These are phyloP conservation scores for Macrobrachium nipponense DNA, from an alignment of 1,140 invertebrate species.

Conservation along the genomic window DNA sequence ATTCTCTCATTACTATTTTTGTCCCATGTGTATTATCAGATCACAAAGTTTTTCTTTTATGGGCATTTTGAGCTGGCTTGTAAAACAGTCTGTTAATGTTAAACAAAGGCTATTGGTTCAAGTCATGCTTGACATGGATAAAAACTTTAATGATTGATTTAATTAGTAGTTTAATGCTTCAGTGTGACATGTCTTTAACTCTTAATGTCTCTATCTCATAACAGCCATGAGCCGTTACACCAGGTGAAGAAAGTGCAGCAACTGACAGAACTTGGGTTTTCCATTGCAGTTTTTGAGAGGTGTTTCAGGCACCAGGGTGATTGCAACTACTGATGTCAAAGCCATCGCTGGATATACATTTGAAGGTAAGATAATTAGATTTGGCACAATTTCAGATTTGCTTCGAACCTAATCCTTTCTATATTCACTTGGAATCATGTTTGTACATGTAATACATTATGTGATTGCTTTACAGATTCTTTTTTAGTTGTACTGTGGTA, in stretches of 20 bases:
- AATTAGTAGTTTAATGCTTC: not conserved
- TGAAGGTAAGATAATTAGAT: slow-evolving; percentile 69
- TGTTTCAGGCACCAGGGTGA: slow-evolving; percentile 78
- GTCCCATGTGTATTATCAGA: no score
- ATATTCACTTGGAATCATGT: no score
- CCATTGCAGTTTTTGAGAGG: slow-evolving; percentile 80
- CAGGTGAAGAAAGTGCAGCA: slow-evolving; percentile 70
- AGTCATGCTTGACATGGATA: no score
- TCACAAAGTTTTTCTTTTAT: no score
- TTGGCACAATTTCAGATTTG: not conserved
- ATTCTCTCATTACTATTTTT: no score
- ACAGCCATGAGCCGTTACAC: slow-evolving; percentile 60
- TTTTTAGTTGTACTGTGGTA: no score
- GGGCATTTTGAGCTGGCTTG: no score
- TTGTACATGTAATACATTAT: no score
- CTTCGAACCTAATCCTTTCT: no score
- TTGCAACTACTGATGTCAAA: slow-evolving; percentile 73
- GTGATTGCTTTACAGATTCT: no score
- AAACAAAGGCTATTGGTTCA: no score
- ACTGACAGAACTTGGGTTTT: slow-evolving; percentile 76
- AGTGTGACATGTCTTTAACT: not conserved
- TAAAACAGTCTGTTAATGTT: no score
- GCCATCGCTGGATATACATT: slow-evolving; percentile 74
- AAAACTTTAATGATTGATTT: not conserved
- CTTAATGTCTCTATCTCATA: slow-evolving; percentile 29